These are phyloP conservation scores for Heterotis niloticus DNA, from an alignment of 2,113 vertebrate genomes.

Conservation along the genomic window DNA sequence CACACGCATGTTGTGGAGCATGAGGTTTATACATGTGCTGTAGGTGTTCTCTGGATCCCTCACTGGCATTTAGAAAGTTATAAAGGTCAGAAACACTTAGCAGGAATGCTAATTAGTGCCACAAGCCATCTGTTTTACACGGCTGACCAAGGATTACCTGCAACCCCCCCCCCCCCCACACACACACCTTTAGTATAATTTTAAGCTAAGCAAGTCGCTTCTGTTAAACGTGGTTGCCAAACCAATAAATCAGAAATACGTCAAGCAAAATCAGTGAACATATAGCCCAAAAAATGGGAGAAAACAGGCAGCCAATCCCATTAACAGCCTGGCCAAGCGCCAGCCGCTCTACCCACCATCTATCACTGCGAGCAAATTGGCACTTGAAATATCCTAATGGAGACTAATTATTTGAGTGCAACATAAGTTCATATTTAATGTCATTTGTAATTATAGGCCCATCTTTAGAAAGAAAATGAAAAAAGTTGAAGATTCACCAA, in stretches of 20 bases:
- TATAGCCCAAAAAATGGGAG: not conserved
- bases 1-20: no score
- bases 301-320: constrained; percentile 6
- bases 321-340: constrained; percentile 12
- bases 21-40: no score
- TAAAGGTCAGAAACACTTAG: constrained; percentile 1
- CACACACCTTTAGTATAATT: not conserved
- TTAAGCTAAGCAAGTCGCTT: not conserved
- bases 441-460: constrained; percentile 14
- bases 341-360: not conserved
- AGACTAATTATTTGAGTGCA: constrained; percentile 30
- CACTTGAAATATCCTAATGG: constrained; percentile 23
- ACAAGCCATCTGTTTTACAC: not conserved
- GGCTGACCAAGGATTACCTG: constrained; percentile 2
- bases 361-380: not conserved
- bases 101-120: constrained; percentile 10
- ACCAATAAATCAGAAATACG: constrained; percentile 2
- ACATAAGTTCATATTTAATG: constrained; percentile 13
- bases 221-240: not conserved
- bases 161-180: not conserved
- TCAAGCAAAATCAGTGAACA: not conserved
- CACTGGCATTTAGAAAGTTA: constrained; percentile 1
- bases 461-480: constrained; percentile 20
- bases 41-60: no score
- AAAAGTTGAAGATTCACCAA: constrained; percentile 12